A percentile compares a stretch with the other conserved stretches of the same genome.
Evolutionary conservation across 2,888 invertebrate species (phyloP).

Genomic region (Trachelus tabidus): DNA sequence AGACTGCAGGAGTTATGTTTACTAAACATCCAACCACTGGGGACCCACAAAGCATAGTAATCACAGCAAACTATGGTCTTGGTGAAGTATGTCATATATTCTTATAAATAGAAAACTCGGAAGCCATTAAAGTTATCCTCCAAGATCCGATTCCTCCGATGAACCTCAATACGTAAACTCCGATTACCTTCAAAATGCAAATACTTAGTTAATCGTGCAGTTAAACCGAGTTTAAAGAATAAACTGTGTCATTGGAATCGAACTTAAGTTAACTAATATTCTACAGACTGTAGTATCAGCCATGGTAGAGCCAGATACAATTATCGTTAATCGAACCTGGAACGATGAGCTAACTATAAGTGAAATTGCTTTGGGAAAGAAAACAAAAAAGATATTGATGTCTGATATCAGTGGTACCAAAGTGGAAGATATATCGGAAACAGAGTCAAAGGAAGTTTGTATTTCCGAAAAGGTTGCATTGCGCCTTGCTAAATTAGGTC

Average conservation of each 20-base stretch:
- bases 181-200: not conserved
- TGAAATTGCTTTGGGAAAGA: constrained; percentile 68
- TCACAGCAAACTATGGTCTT: constrained; percentile 85
- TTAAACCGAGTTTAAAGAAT: not conserved
- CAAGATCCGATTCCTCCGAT: not conserved
- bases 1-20: constrained; percentile 83
- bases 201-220: too few species aligned
- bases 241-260: not conserved
- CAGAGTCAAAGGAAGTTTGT: constrained; percentile 67
- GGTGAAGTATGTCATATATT: constrained; percentile 74
- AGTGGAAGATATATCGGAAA: constrained; percentile 63
- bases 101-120: not conserved
- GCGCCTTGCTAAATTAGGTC: constrained; percentile 70
- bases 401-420: constrained; percentile 65
- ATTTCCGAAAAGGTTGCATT: constrained; percentile 70
- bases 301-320: constrained; percentile 80
- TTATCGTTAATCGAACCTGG: constrained; percentile 70
- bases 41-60: constrained; percentile 74
- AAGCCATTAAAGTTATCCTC: not conserved
- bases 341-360: constrained; percentile 67
- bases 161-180: not conserved
- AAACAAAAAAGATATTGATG: constrained; percentile 69
- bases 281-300: constrained; percentile 84
- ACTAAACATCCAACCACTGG: constrained; percentile 81
- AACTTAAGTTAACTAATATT: constrained; percentile 14